A percentile compares a stretch with the other conserved stretches of the same genome.
These are phyloP conservation scores for Anorthoa munda DNA, from an alignment of 2,888 invertebrate genomes.

Conservation along the genomic window DNA sequence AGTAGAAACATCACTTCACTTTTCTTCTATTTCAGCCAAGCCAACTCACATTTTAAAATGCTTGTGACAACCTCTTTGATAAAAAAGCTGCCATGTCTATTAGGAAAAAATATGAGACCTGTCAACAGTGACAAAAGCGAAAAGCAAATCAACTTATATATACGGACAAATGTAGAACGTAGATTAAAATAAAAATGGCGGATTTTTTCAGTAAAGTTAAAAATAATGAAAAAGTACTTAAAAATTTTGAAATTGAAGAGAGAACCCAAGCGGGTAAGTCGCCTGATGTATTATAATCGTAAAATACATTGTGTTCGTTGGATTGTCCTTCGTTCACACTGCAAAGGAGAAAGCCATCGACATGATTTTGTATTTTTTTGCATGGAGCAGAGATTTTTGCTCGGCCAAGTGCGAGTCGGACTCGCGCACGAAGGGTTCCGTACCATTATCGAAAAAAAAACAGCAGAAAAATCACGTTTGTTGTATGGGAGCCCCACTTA, in stretches of 20 bases:
- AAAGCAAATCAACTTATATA: too few species aligned
- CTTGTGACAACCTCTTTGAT: conserved; percentile 11
- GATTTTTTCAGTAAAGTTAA: conserved; percentile 77
- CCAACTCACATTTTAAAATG: background rate
- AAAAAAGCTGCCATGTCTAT: background rate
- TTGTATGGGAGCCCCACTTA: too few species aligned
- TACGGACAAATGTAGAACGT: too few species aligned
- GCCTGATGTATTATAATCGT: background rate
- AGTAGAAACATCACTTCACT: background rate
- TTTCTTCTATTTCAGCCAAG: background rate
- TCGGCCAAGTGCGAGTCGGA: too few species aligned
- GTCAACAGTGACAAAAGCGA: conserved; percentile 9
- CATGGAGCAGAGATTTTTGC: background rate
- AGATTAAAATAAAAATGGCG: conserved; percentile 73
- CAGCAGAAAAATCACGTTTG: too few species aligned
- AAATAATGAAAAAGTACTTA: conserved; percentile 70
- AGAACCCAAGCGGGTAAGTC: conserved; percentile 72
- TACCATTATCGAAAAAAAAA: too few species aligned
- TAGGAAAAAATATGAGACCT: background rate
- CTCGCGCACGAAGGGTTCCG: too few species aligned
- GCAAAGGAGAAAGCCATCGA: background rate
- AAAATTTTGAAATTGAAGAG: conserved; percentile 61
- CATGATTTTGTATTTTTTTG: background rate
- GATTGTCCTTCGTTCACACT: background rate
- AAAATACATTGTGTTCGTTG: background rate